Conservation (phyloP, 1,140 invertebrate species). For the Megalonaias nervosa region DNA sequence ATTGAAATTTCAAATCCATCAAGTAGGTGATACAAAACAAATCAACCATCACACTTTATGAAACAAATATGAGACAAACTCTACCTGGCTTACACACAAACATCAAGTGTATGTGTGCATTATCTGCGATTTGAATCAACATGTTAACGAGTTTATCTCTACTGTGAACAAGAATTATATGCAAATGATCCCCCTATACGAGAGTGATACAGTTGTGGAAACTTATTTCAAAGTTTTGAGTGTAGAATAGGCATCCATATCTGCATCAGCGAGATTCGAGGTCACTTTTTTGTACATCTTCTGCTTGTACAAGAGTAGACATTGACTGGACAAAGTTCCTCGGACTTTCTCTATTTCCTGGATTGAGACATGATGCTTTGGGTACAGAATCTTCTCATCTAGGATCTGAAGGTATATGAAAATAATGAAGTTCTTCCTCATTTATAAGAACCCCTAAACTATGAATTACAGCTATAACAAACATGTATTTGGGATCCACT, state of each 20-base stretch:
- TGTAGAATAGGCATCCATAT: constrained; percentile 47
- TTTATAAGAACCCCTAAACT: not conserved
- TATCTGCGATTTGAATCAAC: no score
- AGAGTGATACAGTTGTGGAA: not conserved
- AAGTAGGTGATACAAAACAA: no score
- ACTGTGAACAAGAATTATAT: no score
- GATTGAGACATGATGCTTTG: constrained; percentile 42
- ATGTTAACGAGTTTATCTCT: no score
- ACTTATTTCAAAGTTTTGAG: constrained; percentile 34
- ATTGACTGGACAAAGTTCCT: constrained; percentile 45
- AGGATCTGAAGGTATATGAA: constrained; percentile 40
- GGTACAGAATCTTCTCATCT: constrained; percentile 59
- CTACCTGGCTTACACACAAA: no score
- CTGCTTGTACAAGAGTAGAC: constrained; percentile 44
- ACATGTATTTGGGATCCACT: no score
- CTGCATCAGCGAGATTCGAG: constrained; percentile 52
- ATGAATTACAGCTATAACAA: not conserved
- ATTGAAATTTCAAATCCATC: no score
- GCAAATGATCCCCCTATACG: no score
- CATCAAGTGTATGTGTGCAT: no score
- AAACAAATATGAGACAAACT: no score
- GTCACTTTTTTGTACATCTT: constrained; percentile 42
- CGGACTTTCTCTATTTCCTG: constrained; percentile 43
- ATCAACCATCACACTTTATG: no score
- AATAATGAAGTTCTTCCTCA: not conserved